Percentiles rank a stretch among this genome's conserved stretches.
Evolutionary conservation across 2,797 vertebrate species (phyloP).

Genomic region (Platalea minor): DNA sequence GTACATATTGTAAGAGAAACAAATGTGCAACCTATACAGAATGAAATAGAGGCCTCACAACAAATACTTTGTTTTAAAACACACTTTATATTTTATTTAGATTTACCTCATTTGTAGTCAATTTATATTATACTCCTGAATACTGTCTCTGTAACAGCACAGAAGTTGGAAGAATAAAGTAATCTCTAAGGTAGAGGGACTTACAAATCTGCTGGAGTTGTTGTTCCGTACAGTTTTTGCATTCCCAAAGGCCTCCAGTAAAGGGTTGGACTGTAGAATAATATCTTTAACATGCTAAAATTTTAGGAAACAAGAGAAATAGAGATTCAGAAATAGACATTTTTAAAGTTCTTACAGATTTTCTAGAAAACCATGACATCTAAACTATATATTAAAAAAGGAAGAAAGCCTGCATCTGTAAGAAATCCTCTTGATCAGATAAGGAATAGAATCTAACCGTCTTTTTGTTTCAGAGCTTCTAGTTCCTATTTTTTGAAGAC

Average conservation of each 20-base stretch:
- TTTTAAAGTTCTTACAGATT: neutral
- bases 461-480: neutral
- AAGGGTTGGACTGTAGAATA: slow-evolving; percentile 96
- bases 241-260: slow-evolving; percentile 96
- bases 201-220: slow-evolving; percentile 97
- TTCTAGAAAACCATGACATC: neutral
- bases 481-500: neutral
- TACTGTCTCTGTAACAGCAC: neutral
- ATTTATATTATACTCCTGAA: neutral
- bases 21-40: neutral
- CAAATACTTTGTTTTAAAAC: neutral
- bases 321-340: neutral
- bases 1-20: neutral
- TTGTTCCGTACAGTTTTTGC: slow-evolving; percentile 97
- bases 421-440: neutral
- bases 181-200: slow-evolving; percentile 18
- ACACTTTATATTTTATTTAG: neutral
- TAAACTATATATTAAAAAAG: neutral
- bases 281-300: slow-evolving; percentile 97
- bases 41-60: neutral
- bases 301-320: neutral
- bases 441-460: neutral
- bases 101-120: neutral
- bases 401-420: neutral
- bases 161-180: neutral